Percentiles rank a stretch among this genome's conserved stretches.
These are phyloP conservation scores for Micropoecilia bifurca DNA, from an alignment of 2,797 vertebrate genomes.

Conservation along the genomic window DNA sequence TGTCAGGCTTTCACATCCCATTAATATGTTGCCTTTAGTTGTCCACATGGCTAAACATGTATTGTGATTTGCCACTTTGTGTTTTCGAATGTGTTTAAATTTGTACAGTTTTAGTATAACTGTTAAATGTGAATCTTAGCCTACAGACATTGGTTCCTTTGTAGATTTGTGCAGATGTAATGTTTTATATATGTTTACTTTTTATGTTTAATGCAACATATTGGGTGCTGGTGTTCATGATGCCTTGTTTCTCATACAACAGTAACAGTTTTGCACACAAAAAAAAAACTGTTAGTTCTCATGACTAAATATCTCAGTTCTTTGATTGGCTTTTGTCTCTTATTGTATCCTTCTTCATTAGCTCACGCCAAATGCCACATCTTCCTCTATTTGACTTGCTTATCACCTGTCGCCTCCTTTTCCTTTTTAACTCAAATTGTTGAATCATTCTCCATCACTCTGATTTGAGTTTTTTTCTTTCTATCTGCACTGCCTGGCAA, in stretches of 20 bases:
- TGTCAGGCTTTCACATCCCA: not conserved
- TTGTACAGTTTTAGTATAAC: not conserved
- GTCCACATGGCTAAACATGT: not conserved
- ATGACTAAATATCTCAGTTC: not conserved
- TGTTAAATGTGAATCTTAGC: not conserved
- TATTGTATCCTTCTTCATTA: conserved; percentile 20
- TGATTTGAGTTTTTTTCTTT: not conserved
- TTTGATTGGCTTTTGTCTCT: not conserved
- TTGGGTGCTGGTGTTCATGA: not conserved
- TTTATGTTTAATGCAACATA: not conserved
- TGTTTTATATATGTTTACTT: no score
- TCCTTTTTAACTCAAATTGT: not conserved
- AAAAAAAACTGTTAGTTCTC: not conserved
- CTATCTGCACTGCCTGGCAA: conserved; percentile 3
- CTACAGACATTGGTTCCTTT: not conserved
- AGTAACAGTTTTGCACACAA: not conserved
- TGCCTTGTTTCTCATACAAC: not conserved
- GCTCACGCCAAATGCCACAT: conserved; percentile 4
- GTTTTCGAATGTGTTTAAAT: not conserved
- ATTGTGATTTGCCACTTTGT: no score
- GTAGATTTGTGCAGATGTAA: not conserved
- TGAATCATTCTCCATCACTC: not conserved
- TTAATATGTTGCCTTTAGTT: not conserved
- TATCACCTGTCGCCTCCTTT: not conserved
- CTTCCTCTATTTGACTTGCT: not conserved